A percentile compares a stretch with the other conserved stretches of the same genome.
phyloP scores from a whole-genome alignment of 1,140 invertebrate genomes.

The Pseudomyrmex cubaensis region DNA sequence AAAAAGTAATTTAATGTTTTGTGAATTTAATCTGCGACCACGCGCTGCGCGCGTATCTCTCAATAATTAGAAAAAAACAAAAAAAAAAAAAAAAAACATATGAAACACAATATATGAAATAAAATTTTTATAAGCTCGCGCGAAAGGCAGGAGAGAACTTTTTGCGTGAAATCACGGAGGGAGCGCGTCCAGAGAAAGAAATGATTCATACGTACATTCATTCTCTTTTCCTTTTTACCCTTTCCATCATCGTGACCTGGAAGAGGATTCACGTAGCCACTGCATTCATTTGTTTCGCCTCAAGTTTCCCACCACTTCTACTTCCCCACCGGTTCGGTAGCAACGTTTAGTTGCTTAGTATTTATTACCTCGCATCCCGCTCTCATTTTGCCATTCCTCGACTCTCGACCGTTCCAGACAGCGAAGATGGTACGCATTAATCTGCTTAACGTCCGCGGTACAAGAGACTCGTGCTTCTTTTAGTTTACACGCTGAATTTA shows the following conservation, averaged over 20 bases:
- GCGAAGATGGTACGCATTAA: constrained; percentile 46
- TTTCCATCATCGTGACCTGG: constrained; percentile 21
- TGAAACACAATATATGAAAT: background rate
- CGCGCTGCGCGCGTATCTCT: no score
- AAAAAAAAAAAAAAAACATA: no score
- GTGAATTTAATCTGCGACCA: no score
- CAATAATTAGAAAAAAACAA: no score
- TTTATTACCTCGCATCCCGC: constrained; percentile 32
- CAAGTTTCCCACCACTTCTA: constrained; percentile 24
- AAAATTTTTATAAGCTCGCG: background rate
- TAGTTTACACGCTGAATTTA: constrained; percentile 33
- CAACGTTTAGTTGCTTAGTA: constrained; percentile 37
- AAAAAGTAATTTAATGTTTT: no score
- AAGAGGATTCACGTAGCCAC: constrained; percentile 8
- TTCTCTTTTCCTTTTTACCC: constrained; percentile 2
- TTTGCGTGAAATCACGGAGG: constrained; percentile 26
- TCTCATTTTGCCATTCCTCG: constrained; percentile 23
- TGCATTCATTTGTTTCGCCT: constrained; percentile 32
- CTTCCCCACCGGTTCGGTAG: background rate
- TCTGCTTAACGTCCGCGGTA: constrained; percentile 30
- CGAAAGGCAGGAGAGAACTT: constrained; percentile 6
- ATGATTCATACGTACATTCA: constrained; percentile 29
- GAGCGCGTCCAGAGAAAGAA: background rate
- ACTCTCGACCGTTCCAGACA: constrained; percentile 8
- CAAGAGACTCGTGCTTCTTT: constrained; percentile 32